Conservation (phyloP, 2,113 vertebrate genomes). For the Sebastes schlegelii region DNA sequence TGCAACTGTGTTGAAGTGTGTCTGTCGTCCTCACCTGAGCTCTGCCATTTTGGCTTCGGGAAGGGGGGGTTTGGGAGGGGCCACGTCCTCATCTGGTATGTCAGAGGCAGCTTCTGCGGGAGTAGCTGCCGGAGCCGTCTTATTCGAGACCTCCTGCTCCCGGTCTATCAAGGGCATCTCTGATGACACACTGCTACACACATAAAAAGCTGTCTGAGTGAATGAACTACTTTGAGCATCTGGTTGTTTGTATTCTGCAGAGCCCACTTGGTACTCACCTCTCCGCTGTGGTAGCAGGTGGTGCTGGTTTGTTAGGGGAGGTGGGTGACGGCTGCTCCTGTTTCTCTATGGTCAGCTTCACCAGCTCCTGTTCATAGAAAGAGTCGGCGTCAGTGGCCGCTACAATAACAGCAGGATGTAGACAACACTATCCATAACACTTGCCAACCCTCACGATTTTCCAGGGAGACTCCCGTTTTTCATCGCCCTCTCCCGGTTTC, state of each 20-base stretch:
- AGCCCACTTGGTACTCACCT: slow-evolving; percentile 81
- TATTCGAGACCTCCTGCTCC: slow-evolving; percentile 91
- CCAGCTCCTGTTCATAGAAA: slow-evolving; percentile 88
- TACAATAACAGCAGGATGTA: neutral
- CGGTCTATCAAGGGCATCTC: slow-evolving; percentile 89
- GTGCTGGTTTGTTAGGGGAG: slow-evolving; percentile 90
- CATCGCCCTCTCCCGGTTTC: too few species aligned
- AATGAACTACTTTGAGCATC: neutral
- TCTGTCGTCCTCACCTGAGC: slow-evolving; percentile 87
- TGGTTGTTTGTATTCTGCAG: slow-evolving; percentile 10
- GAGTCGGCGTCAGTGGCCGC: neutral
- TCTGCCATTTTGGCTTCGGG: slow-evolving; percentile 95
- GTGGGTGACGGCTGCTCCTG: slow-evolving; percentile 96
- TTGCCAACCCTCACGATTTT: neutral
- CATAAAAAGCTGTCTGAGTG: slow-evolving; percentile 21
- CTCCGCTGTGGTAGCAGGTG: slow-evolving; percentile 87
- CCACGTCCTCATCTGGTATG: slow-evolving; percentile 87
- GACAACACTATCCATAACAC: neutral
- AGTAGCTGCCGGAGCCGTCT: slow-evolving; percentile 82
- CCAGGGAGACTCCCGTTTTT: neutral
- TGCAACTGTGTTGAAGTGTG: neutral
- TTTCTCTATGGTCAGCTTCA: slow-evolving; percentile 96
- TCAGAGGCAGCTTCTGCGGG: slow-evolving; percentile 85
- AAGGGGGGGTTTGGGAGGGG: slow-evolving; percentile 96
- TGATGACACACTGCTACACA: slow-evolving; percentile 79